Evolutionary conservation across 2,797 vertebrate species (phyloP), one percentile per base, ranked within the genome.

Genomic region (Protonibea diacanthus): DNA sequence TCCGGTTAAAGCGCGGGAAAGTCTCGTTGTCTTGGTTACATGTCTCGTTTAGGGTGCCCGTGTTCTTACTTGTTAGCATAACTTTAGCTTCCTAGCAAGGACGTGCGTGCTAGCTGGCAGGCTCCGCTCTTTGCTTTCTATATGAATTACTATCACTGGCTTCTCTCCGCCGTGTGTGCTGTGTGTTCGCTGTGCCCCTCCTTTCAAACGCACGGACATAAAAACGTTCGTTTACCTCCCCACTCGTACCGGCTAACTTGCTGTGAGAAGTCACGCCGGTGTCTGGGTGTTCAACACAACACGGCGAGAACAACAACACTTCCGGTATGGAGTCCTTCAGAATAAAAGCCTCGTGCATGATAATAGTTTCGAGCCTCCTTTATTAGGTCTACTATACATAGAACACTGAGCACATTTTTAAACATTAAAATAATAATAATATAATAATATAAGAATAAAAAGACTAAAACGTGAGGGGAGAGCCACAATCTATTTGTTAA

Each of bases 41-140:
- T 10, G 59, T 17, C 15, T 42, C 17, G 13, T 5, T 38, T 9
- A 38, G 8, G 8, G 33, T 9, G 33, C 33, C 33, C 33, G 33
- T 38, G 33, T 7, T 38, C 33, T 38, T 38, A 38, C 33, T 38
- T 10, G 42, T 74, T 83, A 88, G 68, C 68, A 56, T 78, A 84
- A 61, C 73, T 9, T 81, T 81, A 80, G 66, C 81, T 42, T 55
- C 17, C 7, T 61, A 62, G 69, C 53, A 15, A n/a, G n/a, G n/a
- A n/a, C n/a, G 27, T 2, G 15, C 12, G 4, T 0, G 14, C 18
- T 6, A 62, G 18, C 62, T 3, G 33, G 15, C 10, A 14, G 11
- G 2, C 52, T 52, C 20, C 44, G 0, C 44, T 29, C 17, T 77
- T 3, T 52, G 2, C 12, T 25, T 48, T 15, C 14, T 11, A 1